Base-by-base conservation (phyloP, 2,113 vertebrate species). In the Otis tarda region DNA sequence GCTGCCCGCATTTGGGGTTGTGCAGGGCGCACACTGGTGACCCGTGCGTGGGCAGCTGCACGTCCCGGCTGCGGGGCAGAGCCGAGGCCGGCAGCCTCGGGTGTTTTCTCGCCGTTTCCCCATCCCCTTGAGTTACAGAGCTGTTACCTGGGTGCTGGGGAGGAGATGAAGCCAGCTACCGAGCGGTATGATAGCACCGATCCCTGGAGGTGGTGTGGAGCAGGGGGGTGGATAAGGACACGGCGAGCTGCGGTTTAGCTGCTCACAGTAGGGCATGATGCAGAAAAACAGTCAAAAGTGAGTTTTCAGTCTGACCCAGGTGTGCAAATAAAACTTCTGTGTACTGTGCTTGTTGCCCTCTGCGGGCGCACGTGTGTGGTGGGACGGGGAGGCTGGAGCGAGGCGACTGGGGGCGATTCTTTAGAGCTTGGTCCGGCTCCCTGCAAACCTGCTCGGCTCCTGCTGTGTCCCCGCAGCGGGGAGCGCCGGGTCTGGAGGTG, bases 381-480 rank as follows among this genome's bases (percentile, higher is more conserved):
- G 87, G 52, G 37, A 4, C 0, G 4, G 84, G 73, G 23, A 24
- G 37, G 37, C 47, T 45, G 75, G 13, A 30, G 49, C 2, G 20
- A 30, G 13, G 37, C 3, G 39, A 8, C 4, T 6, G 55, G 49
- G 52, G 33, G 25, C 0, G 20, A 4, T 1, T 8, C 37, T 43
- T 18, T 2, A 12, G 12, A 25, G 20, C 31, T 10, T 6, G 45
- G 35, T 25, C 1, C 12, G 16, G 53, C 67, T 70, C 22, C 0
- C 33, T 25, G 53, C 68, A 23, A 17, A 4, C 45, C 83, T 69
- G 81, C 88, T 63, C 0, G 0, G 35, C 52, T 49, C 24, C 43
- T 50, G 35, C 52, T 30, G 0, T 4, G 53, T 56, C 31, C 31
- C 67, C 0, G 1, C 0, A 0, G 16, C 0, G 5, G 33, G 60